These are phyloP conservation scores for Hofmannophila pseudospretella DNA, from an alignment of 2,888 invertebrate species.

Conservation along the genomic window DNA sequence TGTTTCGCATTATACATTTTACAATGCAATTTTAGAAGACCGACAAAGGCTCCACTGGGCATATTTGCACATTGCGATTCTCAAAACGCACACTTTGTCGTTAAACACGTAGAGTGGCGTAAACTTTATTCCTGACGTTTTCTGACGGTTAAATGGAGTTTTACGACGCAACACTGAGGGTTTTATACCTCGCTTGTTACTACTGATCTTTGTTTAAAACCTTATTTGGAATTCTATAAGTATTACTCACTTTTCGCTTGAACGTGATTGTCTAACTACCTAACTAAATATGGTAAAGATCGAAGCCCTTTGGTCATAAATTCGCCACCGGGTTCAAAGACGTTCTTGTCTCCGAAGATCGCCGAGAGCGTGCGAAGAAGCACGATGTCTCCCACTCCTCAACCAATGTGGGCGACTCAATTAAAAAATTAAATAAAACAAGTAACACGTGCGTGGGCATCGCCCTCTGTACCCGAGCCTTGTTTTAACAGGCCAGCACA, in stretches of 20 bases:
- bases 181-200: background rate
- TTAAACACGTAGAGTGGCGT: slow-evolving; percentile 27
- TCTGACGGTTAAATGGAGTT: slow-evolving; percentile 3
- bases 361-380: slow-evolving; percentile 19
- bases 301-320: slow-evolving; percentile 4
- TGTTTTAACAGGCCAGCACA: background rate
- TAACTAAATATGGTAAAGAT: slow-evolving; percentile 6
- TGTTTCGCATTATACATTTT: slow-evolving; percentile 44
- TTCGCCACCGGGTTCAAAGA: slow-evolving; percentile 13
- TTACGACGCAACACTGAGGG: background rate
- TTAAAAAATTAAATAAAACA: slow-evolving; percentile 62
- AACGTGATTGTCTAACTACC: background rate
- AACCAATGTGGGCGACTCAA: slow-evolving; percentile 53
- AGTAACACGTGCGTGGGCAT: slow-evolving; percentile 49
- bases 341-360: slow-evolving; percentile 15
- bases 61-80: slow-evolving; percentile 26
- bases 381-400: slow-evolving; percentile 15
- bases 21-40: slow-evolving; percentile 45
- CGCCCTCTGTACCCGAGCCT: slow-evolving; percentile 19
- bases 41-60: slow-evolving; percentile 30
- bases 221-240: slow-evolving; percentile 1
- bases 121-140: slow-evolving; percentile 28
- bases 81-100: slow-evolving; percentile 23
- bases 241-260: background rate
- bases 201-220: background rate